These are phyloP conservation scores for Drosophila setosimentum DNA, from an alignment of 2,888 invertebrate genomes.

Conservation along the genomic window DNA sequence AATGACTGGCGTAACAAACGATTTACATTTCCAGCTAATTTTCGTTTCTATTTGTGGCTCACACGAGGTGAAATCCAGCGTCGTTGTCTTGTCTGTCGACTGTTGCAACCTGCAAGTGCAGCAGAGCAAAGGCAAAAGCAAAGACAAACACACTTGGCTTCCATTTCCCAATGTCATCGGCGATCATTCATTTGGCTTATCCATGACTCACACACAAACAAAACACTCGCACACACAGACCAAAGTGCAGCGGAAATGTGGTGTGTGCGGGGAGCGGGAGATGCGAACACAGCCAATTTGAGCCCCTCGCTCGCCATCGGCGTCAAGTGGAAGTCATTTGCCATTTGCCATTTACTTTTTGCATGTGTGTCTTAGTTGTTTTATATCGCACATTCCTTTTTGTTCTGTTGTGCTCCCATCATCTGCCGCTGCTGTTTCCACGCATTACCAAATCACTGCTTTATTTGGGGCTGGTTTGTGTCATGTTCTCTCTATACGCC, in stretches of 20 bases:
- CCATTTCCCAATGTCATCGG: conserved; percentile 69
- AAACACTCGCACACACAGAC: conserved; percentile 9
- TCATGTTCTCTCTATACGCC: conserved; percentile 30
- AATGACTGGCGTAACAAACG: conserved; percentile 52
- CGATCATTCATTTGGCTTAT: conserved; percentile 73
- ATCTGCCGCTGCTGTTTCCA: conserved; percentile 23
- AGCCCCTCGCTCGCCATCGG: conserved; percentile 39
- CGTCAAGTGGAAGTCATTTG: conserved; percentile 61
- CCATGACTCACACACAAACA: conserved; percentile 61
- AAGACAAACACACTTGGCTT: conserved; percentile 40
- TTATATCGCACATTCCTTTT: conserved; percentile 37
- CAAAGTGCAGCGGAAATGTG: conserved; percentile 59
- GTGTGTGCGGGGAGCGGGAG: conserved; percentile 8
- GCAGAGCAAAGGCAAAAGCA: conserved; percentile 36
- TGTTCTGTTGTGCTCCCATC: conserved; percentile 23
- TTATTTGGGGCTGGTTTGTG: conserved; percentile 45
- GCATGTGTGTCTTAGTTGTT: conserved; percentile 43
- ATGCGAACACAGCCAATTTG: conserved; percentile 38
- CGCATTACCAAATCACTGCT: conserved; percentile 48
- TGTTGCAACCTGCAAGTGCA: conserved; percentile 60
- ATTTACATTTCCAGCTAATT: conserved; percentile 74
- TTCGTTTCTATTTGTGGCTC: conserved; percentile 40
- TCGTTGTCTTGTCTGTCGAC: conserved; percentile 8
- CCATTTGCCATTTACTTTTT: conserved; percentile 53
- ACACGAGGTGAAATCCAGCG: conserved; percentile 53